Base-by-base conservation (phyloP, 2,888 invertebrate species). In the Myopa tessellatipennis region DNA sequence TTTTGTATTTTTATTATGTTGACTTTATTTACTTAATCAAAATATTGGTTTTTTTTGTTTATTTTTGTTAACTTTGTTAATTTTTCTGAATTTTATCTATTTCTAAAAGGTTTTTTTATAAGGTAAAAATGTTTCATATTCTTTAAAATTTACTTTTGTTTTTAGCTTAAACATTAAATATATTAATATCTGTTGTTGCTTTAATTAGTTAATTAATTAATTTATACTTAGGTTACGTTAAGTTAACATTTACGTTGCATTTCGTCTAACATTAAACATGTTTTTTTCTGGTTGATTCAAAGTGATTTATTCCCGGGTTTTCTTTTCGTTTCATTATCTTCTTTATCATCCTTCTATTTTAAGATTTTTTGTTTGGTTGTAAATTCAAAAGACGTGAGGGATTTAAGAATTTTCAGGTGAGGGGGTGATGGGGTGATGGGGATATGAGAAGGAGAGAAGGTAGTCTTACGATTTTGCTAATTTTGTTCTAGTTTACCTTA, bases 231-330 rank as follows among this genome's bases (percentile, higher is more conserved):
- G 38, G 55, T 74, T 69, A 76, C 76, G 26, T 74, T 70, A 40
- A 68, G 74, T 71, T 76, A 71, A 76, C 71, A 76, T 71, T 76
- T 76, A 76, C 71, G 76, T 75, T 75, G 68, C 75, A 68, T 75
- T 75, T 75, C 69, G 68, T 75, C 69, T 55, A 55, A 16, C 55
- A 55, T 55, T 16, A 16, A 55, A 55, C 45, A 55, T 1, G 55
- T 55, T 55, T 55, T 55, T 10, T 55, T n/a, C 55, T 55, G 55
- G 1, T 16, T 10, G 14, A 55, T 55, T 16, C 16, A 4, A 4
- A 16, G 55, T 10, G 16, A 14, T 55, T 16, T 55, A 2, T 16
- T 55, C 16, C 14, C 16, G 26, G 26, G 26, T 55, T 12, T 55
- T n/a, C 16, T 16, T 6, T 55, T 55, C 55, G 10, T 45, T 10